Evolutionary conservation across 2,797 vertebrate species (phyloP), one percentile per base, ranked within the genome.

Genomic region (Lepilemur septentrionalis): DNA sequence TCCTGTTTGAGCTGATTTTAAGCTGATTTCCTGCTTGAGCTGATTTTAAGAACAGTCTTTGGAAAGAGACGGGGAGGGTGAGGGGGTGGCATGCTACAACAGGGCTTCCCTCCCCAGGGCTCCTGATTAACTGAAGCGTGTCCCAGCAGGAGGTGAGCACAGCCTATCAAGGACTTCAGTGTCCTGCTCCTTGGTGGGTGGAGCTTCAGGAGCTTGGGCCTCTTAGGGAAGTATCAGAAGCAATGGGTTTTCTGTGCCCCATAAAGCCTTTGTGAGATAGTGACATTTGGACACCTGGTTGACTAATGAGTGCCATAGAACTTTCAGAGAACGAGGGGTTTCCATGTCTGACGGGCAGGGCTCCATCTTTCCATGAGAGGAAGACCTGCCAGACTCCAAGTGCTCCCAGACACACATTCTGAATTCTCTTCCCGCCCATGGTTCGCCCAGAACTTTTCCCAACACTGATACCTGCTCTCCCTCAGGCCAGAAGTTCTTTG

Each of bases 21-120:
- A 95, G 83, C 38, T 38, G 38, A 38, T 98, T 98, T 97, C 96
- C 97, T 93, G 94, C 96, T 98, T 95, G 96, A 97, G 97, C 97
- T 96, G 82, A 80, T 94, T 95, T 96, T 73, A 95, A 95, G 83
- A 94, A 67, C n/a, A 94, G 79, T 57, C 55, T 97, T 92, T 88
- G 88, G 91, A 79, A 90, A 57, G 55, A 81, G 55, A 85, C 61
- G 75, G 75, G 63, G 25, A 1, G 2, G 32, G 17, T 1, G 63
- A n/a, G 17, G 63, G 48, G 30, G 23, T 28, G 55, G 73, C 25
- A 72, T 90, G 86, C 90, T 82, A 0, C 22, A 75, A 43, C 18
- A 8, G 23, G 7, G 13, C 35, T 63, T 57, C 30, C 52, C 55
- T 79, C 35, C 7, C 48, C 46, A 25, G 67, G 59, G 83, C 30